A percentile compares a stretch with the other conserved stretches of the same genome.
Conservation (phyloP, 2,888 invertebrate genomes). For the Proisotoma minuta region DNA sequence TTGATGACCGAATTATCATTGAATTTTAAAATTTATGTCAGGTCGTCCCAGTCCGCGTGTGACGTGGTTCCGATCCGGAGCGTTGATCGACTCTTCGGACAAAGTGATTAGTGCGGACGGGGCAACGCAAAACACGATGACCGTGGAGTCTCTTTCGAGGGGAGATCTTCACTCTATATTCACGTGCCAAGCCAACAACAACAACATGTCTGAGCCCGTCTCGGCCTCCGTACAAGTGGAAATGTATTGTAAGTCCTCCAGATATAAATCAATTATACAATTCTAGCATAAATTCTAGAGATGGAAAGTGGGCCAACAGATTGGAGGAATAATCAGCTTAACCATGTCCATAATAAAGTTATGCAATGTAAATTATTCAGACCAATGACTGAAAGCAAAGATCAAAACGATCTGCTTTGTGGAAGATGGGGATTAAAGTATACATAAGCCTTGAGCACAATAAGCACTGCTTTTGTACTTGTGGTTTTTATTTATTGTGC, state of each 20-base stretch:
- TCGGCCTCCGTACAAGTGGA: constrained; percentile 65
- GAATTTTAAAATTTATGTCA: constrained; percentile 51
- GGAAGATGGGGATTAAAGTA: too few species aligned
- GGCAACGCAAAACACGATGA: constrained; percentile 51
- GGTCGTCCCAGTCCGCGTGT: constrained; percentile 69
- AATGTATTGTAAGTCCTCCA: constrained; percentile 58
- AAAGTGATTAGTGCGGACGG: constrained; percentile 49
- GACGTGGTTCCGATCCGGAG: constrained; percentile 70
- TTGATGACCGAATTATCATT: constrained; percentile 4
- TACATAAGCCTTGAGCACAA: too few species aligned
- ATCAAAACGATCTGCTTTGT: too few species aligned
- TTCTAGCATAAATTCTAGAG: background rate
- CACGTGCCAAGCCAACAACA: constrained; percentile 69
- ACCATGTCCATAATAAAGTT: background rate
- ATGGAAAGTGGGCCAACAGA: background rate
- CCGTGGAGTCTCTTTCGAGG: constrained; percentile 57
- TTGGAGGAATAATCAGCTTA: constrained; percentile 17
- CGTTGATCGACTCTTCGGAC: constrained; percentile 60
- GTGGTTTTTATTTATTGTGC: too few species aligned
- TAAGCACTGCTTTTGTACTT: too few species aligned
- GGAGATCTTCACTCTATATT: constrained; percentile 65
- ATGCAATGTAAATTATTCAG: background rate
- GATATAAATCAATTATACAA: too few species aligned
- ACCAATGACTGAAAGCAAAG: too few species aligned
- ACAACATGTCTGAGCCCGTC: constrained; percentile 63